Percentiles rank a stretch among this genome's conserved stretches.
Evolutionary conservation across 1,140 invertebrate species (phyloP).

Genomic region (Micrasema minimum): DNA sequence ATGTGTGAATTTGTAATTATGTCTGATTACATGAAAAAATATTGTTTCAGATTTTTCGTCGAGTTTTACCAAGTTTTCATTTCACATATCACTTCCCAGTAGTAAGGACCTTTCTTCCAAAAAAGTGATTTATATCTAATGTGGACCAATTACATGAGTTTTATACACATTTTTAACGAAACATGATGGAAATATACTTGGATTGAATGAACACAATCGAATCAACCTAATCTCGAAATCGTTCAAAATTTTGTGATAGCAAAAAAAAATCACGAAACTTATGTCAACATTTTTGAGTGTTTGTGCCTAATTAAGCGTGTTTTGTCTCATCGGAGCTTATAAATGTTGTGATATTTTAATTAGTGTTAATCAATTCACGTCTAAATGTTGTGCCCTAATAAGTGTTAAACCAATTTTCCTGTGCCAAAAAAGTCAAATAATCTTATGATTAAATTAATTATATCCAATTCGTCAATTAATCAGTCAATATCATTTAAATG

Average conservation of each 20-base stretch:
- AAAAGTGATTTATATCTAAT: constrained; percentile 3
- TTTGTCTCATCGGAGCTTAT: constrained; percentile 42
- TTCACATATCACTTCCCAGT: constrained; percentile 2
- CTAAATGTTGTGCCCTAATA: constrained; percentile 11
- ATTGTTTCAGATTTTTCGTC: neutral
- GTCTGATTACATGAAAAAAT: no score
- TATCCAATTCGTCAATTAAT: constrained; percentile 23
- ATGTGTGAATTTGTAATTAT: no score
- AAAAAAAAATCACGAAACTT: neutral
- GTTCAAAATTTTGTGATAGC: neutral
- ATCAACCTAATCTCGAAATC: neutral
- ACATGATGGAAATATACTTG: neutral
- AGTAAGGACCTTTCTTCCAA: neutral
- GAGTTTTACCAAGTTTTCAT: neutral
- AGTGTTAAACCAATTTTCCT: constrained; percentile 22
- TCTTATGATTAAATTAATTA: constrained; percentile 45
- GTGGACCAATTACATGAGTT: constrained; percentile 13
- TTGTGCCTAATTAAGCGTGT: constrained; percentile 16
- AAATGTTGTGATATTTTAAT: constrained; percentile 53
- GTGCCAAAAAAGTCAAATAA: constrained; percentile 31
- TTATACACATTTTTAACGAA: neutral
- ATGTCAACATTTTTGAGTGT: constrained; percentile 12
- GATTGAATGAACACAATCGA: neutral
- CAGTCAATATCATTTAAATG: constrained; percentile 13
- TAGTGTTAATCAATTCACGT: constrained; percentile 45